Evolutionary conservation across 1,140 invertebrate species (phyloP).

Genomic region (Calephelis virginiensis): DNA sequence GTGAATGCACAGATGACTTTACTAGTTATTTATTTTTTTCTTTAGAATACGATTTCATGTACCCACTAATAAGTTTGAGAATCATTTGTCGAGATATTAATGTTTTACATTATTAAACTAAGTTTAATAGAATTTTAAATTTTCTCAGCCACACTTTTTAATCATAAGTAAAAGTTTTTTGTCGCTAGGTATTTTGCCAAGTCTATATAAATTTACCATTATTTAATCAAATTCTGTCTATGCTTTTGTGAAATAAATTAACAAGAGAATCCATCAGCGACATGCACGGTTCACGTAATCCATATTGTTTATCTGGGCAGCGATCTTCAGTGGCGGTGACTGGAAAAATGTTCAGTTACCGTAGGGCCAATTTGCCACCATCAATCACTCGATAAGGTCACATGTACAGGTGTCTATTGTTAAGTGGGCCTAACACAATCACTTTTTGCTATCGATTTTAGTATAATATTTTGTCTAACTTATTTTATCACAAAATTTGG

Average conservation of each 20-base stretch:
- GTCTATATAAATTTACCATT: neutral
- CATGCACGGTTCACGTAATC: constrained; percentile 17
- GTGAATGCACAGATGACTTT: too few species aligned
- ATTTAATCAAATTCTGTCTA: neutral
- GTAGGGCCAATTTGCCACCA: constrained; percentile 45
- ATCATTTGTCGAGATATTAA: neutral
- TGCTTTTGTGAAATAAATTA: constrained; percentile 9
- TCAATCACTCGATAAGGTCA: constrained; percentile 50
- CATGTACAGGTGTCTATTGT: constrained; percentile 35
- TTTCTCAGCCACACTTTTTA: neutral
- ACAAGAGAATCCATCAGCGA: constrained; percentile 9
- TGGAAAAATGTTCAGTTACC: constrained; percentile 32
- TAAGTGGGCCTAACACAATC: neutral
- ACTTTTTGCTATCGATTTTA: neutral
- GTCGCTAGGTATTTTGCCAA: neutral
- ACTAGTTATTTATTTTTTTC: too few species aligned
- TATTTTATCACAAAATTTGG: too few species aligned
- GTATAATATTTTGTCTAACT: too few species aligned
- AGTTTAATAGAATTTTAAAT: too few species aligned
- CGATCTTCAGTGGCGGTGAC: constrained; percentile 35
- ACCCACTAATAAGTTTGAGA: too few species aligned
- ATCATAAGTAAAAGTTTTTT: neutral
- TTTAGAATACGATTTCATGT: too few species aligned
- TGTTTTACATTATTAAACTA: neutral
- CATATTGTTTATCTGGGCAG: constrained; percentile 38